Conservation (phyloP, 2,797 vertebrate species). For the Rhinichthys osculus region DNA sequence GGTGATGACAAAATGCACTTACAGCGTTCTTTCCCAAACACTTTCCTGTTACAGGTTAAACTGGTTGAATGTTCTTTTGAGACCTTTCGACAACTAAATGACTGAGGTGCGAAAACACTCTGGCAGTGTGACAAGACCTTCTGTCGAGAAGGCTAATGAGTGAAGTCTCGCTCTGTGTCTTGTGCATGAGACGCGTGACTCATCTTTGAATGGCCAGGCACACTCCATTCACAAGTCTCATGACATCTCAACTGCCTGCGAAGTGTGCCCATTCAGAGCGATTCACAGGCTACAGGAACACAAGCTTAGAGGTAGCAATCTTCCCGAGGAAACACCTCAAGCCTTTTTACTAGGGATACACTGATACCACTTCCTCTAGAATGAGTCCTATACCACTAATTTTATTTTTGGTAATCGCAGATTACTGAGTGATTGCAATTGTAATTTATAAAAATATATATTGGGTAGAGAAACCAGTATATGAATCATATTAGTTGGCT, state of each 20-base stretch:
- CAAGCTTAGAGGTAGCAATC: conserved; percentile 1
- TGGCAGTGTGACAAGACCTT: conserved; percentile 26
- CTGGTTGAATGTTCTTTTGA: background rate
- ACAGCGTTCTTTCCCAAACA: background rate
- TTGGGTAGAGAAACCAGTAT: too few species aligned
- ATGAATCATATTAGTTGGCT: too few species aligned
- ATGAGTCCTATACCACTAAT: background rate
- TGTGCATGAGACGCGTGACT: background rate
- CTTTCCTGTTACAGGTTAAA: background rate
- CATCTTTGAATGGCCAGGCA: conserved; percentile 14
- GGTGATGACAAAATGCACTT: background rate
- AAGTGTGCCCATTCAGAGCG: conserved; percentile 51
- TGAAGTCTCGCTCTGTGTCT: background rate
- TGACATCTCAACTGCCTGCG: conserved; percentile 13
- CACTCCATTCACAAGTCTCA: conserved; percentile 32
- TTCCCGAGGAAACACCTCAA: conserved; percentile 21
- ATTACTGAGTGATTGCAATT: background rate
- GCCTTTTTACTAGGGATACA: background rate
- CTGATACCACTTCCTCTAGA: background rate
- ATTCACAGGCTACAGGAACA: background rate
- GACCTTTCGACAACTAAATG: background rate
- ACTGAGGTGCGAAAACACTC: background rate
- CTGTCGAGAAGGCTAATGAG: background rate
- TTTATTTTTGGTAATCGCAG: background rate
- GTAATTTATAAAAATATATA: too few species aligned